Conservation (phyloP, 2,797 vertebrate genomes). For the Rhodeus uyekii region DNA sequence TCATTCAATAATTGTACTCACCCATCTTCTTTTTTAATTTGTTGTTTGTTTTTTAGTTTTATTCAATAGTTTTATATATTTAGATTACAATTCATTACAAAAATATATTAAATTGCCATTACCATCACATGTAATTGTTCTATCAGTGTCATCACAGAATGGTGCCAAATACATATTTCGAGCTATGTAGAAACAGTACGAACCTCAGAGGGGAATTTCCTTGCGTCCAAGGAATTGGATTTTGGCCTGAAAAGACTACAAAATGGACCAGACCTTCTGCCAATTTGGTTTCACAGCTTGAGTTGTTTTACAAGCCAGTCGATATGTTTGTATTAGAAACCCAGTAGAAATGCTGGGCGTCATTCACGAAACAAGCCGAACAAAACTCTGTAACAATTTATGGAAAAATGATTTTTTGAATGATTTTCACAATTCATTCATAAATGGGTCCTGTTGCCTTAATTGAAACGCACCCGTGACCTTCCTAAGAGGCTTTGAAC, state of each 20-base stretch:
- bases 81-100: no score
- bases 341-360: background rate
- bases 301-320: background rate
- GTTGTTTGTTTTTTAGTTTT: no score
- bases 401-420: background rate
- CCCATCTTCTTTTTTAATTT: no score
- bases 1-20: no score
- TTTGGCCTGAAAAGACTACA: background rate
- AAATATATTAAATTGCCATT: background rate
- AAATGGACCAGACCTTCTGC: background rate
- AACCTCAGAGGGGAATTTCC: background rate
- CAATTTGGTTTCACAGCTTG: background rate
- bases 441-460: background rate
- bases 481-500: slow-evolving; percentile 30
- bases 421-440: background rate
- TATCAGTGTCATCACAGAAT: background rate
- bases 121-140: background rate
- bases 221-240: background rate
- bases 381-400: background rate
- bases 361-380: background rate
- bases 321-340: background rate
- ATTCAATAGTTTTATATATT: no score
- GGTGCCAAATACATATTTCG: background rate
- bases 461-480: slow-evolving; percentile 5
- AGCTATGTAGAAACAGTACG: background rate